Evolutionary conservation across 2,888 invertebrate genomes (phyloP), one percentile per base, ranked within the genome.

Genomic region (Byasa hedistus): DNA sequence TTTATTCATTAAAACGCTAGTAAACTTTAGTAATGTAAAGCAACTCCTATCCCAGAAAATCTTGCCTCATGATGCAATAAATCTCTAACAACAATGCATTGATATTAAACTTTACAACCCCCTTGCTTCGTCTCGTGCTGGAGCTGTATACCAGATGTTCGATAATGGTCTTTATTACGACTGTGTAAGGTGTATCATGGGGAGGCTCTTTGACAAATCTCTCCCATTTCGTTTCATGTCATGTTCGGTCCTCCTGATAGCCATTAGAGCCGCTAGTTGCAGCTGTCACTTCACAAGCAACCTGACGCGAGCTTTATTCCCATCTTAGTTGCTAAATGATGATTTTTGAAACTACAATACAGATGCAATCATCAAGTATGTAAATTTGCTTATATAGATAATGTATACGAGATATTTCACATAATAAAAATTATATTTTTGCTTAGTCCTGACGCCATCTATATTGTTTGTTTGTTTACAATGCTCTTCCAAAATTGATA

Each of bases 281-380:
- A 86, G 84, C 85, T 85, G 85, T 81, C 80, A 80, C 81, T 85
- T 85, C 86, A 71, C 86, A 85, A 79, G 80, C 75, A 68, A 67
- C 66, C 71, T 72, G 71, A 72, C 70, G 69, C 69, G 69, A 65
- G 68, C 69, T 71, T 70, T 70, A 66, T 65, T 56, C 48, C 59
- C 59, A 60, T 64, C 63, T 67, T 63, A 64, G 39, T 22, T 55
- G 17, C 51, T 51, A 58, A 62, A 66, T 59, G 59, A 62, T 58
- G 24, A 44, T 55, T 54, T 63, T 32, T 56, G n/a, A 21, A 52
- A 52, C 3, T 1, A 52, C 52, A 24, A n/a, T 56, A 56, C 17
- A 2, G 17, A 32, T 32, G 19, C 19, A 44, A 19, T 17, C 1
- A 15, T 19, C 44, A 8, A 32, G 32, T 5, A 10, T 32, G 10